Evolutionary conservation across 1,140 invertebrate genomes (phyloP).

Genomic region (Piezodorus guildinii): DNA sequence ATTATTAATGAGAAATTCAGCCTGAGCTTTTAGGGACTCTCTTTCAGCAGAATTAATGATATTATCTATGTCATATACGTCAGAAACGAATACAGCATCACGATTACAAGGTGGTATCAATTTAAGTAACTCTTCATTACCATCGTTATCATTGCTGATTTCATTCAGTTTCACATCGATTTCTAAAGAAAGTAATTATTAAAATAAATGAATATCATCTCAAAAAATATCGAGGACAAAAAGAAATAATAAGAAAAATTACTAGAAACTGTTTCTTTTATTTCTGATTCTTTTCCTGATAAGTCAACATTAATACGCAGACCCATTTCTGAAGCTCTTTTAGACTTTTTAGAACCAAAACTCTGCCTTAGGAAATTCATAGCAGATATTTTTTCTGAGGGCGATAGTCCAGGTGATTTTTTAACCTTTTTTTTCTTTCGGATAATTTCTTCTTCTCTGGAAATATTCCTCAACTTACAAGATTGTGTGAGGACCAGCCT

Average conservation of each 20-base stretch:
- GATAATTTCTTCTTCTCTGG: not conserved
- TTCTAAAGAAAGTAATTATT: not conserved
- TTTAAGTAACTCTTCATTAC: not conserved
- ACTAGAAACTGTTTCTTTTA: constrained; percentile 1
- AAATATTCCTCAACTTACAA: not conserved
- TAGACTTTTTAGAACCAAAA: constrained; percentile 11
- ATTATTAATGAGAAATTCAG: not conserved
- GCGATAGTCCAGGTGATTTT: not conserved
- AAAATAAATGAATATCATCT: not conserved
- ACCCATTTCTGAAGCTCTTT: not conserved
- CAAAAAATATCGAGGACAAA: too few species aligned
- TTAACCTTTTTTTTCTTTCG: not conserved
- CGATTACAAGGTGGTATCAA: constrained; percentile 3
- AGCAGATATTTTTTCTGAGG: not conserved
- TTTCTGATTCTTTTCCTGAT: not conserved
- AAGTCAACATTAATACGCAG: not conserved
- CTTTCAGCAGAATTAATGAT: not conserved
- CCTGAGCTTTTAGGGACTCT: not conserved
- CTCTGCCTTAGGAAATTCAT: not conserved
- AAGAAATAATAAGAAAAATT: not conserved
- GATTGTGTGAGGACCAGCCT: not conserved
- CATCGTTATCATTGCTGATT: not conserved
- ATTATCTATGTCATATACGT: not conserved
- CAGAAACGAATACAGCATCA: not conserved
- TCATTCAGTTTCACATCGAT: not conserved